These are phyloP conservation scores for Pardalotus punctatus DNA, from an alignment of 2,113 vertebrate genomes.

Conservation along the genomic window DNA sequence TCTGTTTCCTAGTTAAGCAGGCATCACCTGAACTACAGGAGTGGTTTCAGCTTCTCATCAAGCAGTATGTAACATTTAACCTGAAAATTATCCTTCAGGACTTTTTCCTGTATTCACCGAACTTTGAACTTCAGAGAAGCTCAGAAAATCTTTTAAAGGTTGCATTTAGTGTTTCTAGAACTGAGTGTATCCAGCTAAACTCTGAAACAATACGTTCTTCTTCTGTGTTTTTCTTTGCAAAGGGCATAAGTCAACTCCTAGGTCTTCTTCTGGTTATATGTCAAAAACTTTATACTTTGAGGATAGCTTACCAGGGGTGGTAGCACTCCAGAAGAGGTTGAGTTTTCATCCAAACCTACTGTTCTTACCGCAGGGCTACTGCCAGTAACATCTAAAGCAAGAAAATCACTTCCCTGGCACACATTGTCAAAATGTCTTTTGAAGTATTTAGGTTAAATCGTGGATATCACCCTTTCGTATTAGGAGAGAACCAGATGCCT, in stretches of 20 bases:
- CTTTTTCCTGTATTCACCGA: neutral
- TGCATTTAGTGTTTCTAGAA: neutral
- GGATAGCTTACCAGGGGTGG: neutral
- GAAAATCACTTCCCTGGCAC: neutral
- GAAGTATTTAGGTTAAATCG: neutral
- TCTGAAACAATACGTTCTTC: neutral
- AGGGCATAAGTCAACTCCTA: neutral
- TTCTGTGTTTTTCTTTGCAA: neutral
- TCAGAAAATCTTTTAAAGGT: neutral
- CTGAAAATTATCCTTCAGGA: constrained; percentile 25
- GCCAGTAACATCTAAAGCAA: neutral
- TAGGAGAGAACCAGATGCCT: neutral
- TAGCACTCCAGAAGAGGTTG: neutral
- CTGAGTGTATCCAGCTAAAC: neutral
- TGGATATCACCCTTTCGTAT: neutral
- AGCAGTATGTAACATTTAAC: neutral
- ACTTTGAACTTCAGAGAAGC: neutral
- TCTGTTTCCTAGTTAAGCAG: constrained; percentile 17
- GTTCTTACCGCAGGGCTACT: neutral
- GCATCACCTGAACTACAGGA: constrained; percentile 1
- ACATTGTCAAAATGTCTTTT: neutral
- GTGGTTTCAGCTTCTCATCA: constrained; percentile 13
- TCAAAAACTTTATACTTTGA: neutral
- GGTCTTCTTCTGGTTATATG: neutral
- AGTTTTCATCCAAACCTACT: neutral